A percentile compares a stretch with the other conserved stretches of the same genome.
Conservation (phyloP, 1,140 invertebrate species). For the Panulirus ornatus region DNA sequence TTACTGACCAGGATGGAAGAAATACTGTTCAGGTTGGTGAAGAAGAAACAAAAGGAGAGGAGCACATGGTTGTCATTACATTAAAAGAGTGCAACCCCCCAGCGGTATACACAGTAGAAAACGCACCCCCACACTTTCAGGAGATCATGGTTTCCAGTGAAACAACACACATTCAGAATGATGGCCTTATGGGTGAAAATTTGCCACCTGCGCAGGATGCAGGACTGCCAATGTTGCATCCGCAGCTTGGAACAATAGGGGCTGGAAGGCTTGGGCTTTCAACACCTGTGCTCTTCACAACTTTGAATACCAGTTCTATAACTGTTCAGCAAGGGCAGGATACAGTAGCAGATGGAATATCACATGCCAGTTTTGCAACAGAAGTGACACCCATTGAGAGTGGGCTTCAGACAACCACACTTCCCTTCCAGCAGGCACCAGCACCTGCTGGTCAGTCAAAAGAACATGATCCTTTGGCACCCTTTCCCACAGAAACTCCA, state of each 20-base stretch:
- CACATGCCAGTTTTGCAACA: not conserved
- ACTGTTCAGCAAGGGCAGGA: constrained; percentile 16
- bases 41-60: constrained; percentile 21
- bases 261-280: constrained; percentile 19
- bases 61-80: constrained; percentile 58
- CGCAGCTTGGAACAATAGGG: constrained; percentile 9
- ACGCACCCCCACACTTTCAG: constrained; percentile 15
- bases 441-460: not conserved
- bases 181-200: not conserved
- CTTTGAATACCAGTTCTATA: not conserved
- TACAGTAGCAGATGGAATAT: not conserved
- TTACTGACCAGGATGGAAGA: not conserved
- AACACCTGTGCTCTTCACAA: constrained; percentile 43
- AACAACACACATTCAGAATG: not conserved
- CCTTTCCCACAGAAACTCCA: not conserved
- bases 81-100: constrained; percentile 46
- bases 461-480: not conserved
- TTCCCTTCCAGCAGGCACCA: not conserved
- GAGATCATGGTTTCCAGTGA: constrained; percentile 48
- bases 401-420: not conserved
- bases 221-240: constrained; percentile 39
- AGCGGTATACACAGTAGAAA: constrained; percentile 40
- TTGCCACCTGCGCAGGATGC: not conserved
- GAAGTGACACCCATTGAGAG: not conserved
- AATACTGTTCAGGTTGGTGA: not conserved